A percentile compares a stretch with the other conserved stretches of the same genome.
Evolutionary conservation across 2,113 vertebrate genomes (phyloP).

Genomic region (Chaetorhynchus papuensis): DNA sequence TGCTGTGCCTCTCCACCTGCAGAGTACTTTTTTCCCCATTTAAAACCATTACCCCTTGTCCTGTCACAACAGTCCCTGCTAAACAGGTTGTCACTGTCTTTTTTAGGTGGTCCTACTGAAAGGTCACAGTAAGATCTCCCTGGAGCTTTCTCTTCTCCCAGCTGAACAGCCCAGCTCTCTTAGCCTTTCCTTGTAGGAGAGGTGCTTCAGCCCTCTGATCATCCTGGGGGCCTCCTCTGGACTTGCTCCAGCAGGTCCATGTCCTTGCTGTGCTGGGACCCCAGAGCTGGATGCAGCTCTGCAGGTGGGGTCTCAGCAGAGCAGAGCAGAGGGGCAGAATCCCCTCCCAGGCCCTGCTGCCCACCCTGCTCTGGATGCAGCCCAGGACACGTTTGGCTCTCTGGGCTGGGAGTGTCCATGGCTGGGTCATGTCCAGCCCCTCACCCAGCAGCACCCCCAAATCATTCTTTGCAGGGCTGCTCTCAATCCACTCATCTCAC

Average conservation of each 20-base stretch:
- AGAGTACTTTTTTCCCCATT: neutral
- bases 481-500: neutral
- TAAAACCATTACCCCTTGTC: neutral
- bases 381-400: neutral
- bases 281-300: neutral
- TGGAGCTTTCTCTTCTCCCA: neutral
- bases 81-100: neutral
- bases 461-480: neutral
- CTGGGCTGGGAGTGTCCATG: neutral
- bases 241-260: rapidly evolving
- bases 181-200: neutral
- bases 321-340: neutral
- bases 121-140: neutral
- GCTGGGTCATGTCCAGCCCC: neutral
- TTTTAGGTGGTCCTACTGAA: neutral
- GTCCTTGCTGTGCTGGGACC: neutral
- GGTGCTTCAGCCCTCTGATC: rapidly evolving
- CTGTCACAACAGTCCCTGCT: no score
- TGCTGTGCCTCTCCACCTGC: neutral
- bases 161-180: neutral
- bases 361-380: neutral
- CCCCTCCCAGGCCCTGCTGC: neutral
- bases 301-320: neutral
- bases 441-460: rapidly evolving
- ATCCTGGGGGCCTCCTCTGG: neutral